Conservation (phyloP, 2,797 vertebrate genomes). For the Karalla daura region DNA sequence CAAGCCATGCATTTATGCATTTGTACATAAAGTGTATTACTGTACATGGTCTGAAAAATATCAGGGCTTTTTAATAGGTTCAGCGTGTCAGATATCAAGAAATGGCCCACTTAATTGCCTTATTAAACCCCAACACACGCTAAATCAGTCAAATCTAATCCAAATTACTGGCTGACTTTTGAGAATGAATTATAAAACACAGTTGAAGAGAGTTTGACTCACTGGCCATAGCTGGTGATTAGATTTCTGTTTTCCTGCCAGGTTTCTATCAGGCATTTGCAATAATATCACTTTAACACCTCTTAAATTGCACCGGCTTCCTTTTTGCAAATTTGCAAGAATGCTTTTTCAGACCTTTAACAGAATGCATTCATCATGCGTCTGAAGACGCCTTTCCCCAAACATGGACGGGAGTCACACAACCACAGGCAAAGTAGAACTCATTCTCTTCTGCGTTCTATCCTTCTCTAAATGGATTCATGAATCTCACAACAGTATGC, state of each 20-base stretch:
- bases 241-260: slow-evolving; percentile 44
- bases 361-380: slow-evolving; percentile 19
- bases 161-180: slow-evolving; percentile 31
- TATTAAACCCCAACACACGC: slow-evolving; percentile 26
- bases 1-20: background rate
- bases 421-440: slow-evolving; percentile 12
- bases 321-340: slow-evolving; percentile 11
- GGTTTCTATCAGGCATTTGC: slow-evolving; percentile 38
- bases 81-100: slow-evolving; percentile 12
- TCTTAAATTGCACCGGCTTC: slow-evolving; percentile 22
- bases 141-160: slow-evolving; percentile 47
- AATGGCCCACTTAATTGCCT: slow-evolving; percentile 18
- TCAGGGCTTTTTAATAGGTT: slow-evolving; percentile 3
- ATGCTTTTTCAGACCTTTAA: slow-evolving; percentile 20
- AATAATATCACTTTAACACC: slow-evolving; percentile 28
- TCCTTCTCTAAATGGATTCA: slow-evolving; percentile 60
- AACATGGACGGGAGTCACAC: slow-evolving; percentile 13
- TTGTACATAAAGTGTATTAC: background rate
- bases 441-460: slow-evolving; percentile 25
- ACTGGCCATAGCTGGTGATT: slow-evolving; percentile 40
- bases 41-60: background rate
- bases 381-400: slow-evolving; percentile 22
- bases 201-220: slow-evolving; percentile 39
- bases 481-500: slow-evolving; percentile 48
- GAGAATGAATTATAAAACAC: slow-evolving; percentile 35